These are phyloP conservation scores for Apotomis turbidana DNA, from an alignment of 2,888 invertebrate genomes.

Conservation along the genomic window DNA sequence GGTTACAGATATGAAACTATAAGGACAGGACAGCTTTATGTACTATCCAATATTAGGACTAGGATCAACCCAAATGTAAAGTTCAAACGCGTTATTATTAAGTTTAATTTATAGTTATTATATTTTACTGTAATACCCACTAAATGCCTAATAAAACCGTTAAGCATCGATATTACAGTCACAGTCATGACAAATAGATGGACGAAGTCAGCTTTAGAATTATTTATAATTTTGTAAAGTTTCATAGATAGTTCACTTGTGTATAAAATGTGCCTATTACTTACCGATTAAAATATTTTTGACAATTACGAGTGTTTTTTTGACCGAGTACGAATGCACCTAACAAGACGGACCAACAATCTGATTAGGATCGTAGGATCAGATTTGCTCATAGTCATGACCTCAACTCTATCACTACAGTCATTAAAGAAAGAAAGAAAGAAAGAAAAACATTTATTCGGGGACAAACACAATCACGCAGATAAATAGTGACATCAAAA, in stretches of 20 bases:
- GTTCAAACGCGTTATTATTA: slow-evolving; percentile 24
- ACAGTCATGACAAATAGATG: slow-evolving; percentile 20
- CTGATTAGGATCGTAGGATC: no score
- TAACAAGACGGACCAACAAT: no score
- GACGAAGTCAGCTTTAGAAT: slow-evolving; percentile 32
- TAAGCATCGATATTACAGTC: slow-evolving; percentile 8
- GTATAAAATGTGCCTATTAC: slow-evolving; percentile 35
- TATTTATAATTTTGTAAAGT: slow-evolving; percentile 34
- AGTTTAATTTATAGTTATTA: slow-evolving; percentile 24
- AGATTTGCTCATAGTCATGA: no score
- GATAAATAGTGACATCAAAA: no score
- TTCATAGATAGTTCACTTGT: slow-evolving; percentile 20
- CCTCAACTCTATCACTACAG: no score
- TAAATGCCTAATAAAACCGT: slow-evolving; percentile 1
- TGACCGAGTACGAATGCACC: background rate
- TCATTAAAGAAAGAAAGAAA: no score
- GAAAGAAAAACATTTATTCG: no score
- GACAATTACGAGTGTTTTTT: slow-evolving; percentile 17
- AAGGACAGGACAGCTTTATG: background rate
- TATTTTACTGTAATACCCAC: slow-evolving; percentile 1
- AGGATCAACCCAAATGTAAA: slow-evolving; percentile 25
- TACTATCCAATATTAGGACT: background rate
- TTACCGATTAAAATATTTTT: slow-evolving; percentile 30
- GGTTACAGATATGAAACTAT: slow-evolving; percentile 10
- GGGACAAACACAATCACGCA: no score